Conservation (phyloP, 2,888 invertebrate species). For the Amphiduros pacificus region DNA sequence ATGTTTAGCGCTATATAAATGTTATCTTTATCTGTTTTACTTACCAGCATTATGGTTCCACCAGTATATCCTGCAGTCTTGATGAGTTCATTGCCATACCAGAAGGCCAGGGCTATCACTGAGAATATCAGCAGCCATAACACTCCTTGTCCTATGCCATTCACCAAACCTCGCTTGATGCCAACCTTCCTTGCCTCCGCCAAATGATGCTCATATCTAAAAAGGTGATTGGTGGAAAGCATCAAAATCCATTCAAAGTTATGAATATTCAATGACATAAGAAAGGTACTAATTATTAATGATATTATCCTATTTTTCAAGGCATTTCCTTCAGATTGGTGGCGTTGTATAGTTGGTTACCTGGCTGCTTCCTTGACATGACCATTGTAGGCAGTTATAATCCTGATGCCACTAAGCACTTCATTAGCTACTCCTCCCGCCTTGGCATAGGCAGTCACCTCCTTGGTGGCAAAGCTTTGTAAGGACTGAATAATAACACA, state of each 20-base stretch:
- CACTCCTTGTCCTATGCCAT: slow-evolving; percentile 36
- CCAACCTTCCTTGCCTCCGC: slow-evolving; percentile 36
- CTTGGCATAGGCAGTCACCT: slow-evolving; percentile 66
- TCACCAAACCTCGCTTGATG: slow-evolving; percentile 38
- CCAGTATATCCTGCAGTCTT: slow-evolving; percentile 11
- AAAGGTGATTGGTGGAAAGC: slow-evolving; percentile 15
- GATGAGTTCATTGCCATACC: slow-evolving; percentile 78
- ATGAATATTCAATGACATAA: too few species aligned
- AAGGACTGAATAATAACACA: slow-evolving; percentile 31
- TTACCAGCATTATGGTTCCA: slow-evolving; percentile 16
- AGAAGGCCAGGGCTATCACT: slow-evolving; percentile 75
- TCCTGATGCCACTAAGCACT: slow-evolving; percentile 54
- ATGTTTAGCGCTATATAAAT: too few species aligned
- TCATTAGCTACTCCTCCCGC: slow-evolving; percentile 54
- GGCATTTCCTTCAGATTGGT: too few species aligned
- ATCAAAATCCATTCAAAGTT: background rate
- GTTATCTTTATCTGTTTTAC: background rate
- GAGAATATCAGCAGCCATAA: slow-evolving; percentile 71
- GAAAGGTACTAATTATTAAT: too few species aligned
- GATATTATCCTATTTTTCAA: too few species aligned
- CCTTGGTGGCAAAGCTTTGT: slow-evolving; percentile 34
- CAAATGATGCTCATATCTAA: slow-evolving; percentile 60
- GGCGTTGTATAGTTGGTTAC: slow-evolving; percentile 5
- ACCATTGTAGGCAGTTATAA: slow-evolving; percentile 44
- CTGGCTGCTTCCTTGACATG: slow-evolving; percentile 25